Base-by-base conservation (phyloP, 2,113 vertebrate genomes). In the Plestiodon gilberti region DNA sequence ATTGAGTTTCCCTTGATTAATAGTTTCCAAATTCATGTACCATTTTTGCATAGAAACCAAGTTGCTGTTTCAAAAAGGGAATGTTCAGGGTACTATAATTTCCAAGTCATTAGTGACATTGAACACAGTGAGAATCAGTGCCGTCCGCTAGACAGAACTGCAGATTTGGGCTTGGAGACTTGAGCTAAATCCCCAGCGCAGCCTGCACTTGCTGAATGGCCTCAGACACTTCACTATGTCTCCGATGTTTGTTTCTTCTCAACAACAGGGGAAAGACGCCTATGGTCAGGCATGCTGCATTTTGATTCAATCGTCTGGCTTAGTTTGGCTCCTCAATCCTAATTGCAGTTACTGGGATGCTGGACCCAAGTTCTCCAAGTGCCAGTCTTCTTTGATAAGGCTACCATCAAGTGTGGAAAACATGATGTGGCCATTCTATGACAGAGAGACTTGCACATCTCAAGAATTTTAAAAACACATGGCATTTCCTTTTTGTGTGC, bases 61-160 rank as follows among this genome's bases (percentile, higher is more conserved):
- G 18, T 70, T 64, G 61, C 0, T 1, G 2, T 40, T 57, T 18
- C 1, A 0, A 2, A 79, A 35, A 2, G 65, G 64, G 1, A 7
- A 13, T n/a, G 61, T 22, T 3, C 59, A 83, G 70, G 76, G 59
- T 3, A 0, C 8, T 64, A 4, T 20, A 0, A 1, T 81, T 88
- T 82, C 67, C 79, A 52, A 55, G 0, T 22, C 43, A 57, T 71
- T 57, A 15, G 6, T 83, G 3, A 1, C 70, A 71, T 7, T 23
- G 6, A 73, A 4, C n/a, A 1, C 4, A 57, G 18, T 35, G 52
- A 38, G 48, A 70, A 82, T 52, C 61, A 33, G 18, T 20, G 20
- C 33, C 30, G 13, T n/a, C 3, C 13, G n/a, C 40, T 33, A 14
- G n/a, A 23, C 6, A 62, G 23, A 61, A 61, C 22, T 4, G 55